Conservation (phyloP, 2,113 vertebrate genomes). For the Oxyura jamaicensis region DNA sequence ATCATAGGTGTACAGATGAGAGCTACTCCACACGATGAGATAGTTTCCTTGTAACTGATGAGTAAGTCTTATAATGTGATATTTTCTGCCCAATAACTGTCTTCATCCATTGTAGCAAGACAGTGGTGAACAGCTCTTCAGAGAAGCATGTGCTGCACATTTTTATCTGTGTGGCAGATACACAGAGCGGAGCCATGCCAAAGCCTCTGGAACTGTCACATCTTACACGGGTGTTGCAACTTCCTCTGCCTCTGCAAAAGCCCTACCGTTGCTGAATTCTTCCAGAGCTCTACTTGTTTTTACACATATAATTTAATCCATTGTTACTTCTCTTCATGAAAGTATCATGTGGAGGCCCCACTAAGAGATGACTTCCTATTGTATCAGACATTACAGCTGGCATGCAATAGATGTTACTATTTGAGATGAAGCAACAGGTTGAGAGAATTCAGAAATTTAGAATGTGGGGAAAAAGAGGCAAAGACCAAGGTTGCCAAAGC, state of each 20-base stretch:
- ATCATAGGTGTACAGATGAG: background rate
- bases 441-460: background rate
- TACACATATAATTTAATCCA: slow-evolving; percentile 2
- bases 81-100: background rate
- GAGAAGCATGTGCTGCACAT: slow-evolving; percentile 17
- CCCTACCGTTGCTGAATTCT: slow-evolving; percentile 30
- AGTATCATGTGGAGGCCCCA: background rate
- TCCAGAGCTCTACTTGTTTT: slow-evolving; percentile 34
- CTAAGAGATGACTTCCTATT: background rate
- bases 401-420: background rate
- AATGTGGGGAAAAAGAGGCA: background rate
- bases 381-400: background rate
- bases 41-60: background rate
- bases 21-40: background rate
- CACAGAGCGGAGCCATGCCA: background rate
- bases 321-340: background rate
- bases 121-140: slow-evolving; percentile 18
- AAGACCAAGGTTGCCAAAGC: background rate
- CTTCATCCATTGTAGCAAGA: background rate
- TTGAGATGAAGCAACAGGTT: background rate
- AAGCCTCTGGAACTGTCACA: slow-evolving; percentile 63
- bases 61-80: background rate
- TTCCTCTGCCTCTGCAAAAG: slow-evolving; percentile 60
- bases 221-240: slow-evolving; percentile 58
- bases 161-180: slow-evolving; percentile 46